Conservation (phyloP, 2,797 vertebrate species). For the Crocidura indochinensis region DNA sequence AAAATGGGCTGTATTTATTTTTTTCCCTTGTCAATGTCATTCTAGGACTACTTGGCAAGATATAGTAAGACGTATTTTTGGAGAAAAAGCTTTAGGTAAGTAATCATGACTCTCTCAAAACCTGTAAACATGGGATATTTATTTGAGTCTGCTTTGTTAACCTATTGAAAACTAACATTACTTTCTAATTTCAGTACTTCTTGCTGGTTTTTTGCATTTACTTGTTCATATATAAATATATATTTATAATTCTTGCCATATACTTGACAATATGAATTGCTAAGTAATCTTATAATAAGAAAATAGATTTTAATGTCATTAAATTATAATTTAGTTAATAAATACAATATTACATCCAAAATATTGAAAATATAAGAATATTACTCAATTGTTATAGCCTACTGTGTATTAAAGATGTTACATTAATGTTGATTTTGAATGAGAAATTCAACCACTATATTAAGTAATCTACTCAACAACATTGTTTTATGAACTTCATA, state of each 20-base stretch:
- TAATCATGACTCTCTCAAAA: conserved; percentile 39
- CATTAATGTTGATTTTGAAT: background rate
- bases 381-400: background rate
- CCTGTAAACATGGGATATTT: conserved; percentile 45
- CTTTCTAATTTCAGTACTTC: background rate
- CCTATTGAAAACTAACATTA: conserved; percentile 22
- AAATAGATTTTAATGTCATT: conserved; percentile 27
- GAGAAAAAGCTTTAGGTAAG: background rate
- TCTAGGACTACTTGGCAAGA: conserved; percentile 11
- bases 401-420: background rate
- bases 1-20: conserved; percentile 49
- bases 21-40: conserved; percentile 35
- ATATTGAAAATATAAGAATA: conserved; percentile 48
- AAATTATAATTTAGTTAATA: conserved; percentile 53
- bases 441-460: background rate
- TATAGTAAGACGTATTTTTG: conserved; percentile 45
- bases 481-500: conserved; percentile 1
- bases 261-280: conserved; percentile 46
- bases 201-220: conserved; percentile 54
- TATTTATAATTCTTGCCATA: conserved; percentile 26
- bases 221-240: conserved; percentile 7
- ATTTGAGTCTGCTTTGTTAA: conserved; percentile 56
- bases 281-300: conserved; percentile 44
- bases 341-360: conserved; percentile 49
- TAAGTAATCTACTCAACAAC: conserved; percentile 59